Conservation (phyloP, 2,888 invertebrate species). For the Drosophila mimetica region DNA sequence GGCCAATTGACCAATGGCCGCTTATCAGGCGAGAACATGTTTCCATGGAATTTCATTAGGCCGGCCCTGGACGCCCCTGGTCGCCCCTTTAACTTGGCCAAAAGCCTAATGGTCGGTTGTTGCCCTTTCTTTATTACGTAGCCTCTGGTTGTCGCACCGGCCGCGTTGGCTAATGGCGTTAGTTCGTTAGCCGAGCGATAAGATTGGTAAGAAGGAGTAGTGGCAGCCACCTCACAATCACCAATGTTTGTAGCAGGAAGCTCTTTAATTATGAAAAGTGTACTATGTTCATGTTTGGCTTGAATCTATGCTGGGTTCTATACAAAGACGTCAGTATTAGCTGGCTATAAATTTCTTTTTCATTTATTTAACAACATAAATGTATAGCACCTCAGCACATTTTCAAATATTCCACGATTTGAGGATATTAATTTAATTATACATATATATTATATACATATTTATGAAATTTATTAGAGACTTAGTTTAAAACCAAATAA, state of each 20-base stretch:
- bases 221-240: conserved; percentile 8
- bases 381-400: neutral
- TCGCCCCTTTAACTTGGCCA: neutral
- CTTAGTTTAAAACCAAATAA: too few species aligned
- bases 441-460: too few species aligned
- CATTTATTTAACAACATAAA: neutral
- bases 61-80: conserved; percentile 18
- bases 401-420: neutral
- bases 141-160: conserved; percentile 52
- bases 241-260: conserved; percentile 29
- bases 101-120: conserved; percentile 65
- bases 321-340: neutral
- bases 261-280: conserved; percentile 35
- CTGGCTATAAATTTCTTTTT: neutral
- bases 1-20: conserved; percentile 73
- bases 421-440: neutral
- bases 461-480: too few species aligned
- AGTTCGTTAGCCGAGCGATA: conserved; percentile 77
- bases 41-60: conserved; percentile 77
- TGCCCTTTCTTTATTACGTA: conserved; percentile 60
- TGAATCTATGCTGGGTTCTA: neutral
- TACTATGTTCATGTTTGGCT: conserved; percentile 1
- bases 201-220: conserved; percentile 49
- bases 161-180: conserved; percentile 71
- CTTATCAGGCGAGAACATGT: conserved; percentile 82